Evolutionary conservation across 2,888 invertebrate genomes (phyloP), one percentile per base, ranked within the genome.

Genomic region (Hirudinaria manillensis): DNA sequence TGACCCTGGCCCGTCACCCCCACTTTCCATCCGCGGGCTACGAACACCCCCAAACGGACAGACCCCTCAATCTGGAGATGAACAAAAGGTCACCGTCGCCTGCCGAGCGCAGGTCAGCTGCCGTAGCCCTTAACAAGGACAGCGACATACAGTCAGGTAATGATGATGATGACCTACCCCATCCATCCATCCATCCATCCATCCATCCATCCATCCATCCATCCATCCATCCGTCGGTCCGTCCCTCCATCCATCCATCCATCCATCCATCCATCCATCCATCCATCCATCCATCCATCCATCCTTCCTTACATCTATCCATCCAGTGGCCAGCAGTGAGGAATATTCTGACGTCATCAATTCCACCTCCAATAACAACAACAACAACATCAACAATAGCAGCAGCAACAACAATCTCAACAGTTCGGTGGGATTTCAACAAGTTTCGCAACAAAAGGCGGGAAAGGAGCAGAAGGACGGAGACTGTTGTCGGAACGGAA

Each of bases 51-150:
- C 24, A 16, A 16, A 27, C 34, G n/a, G 70, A 70, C 45, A 7
- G 51, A n/a, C 70, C 70, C 10, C 29, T 70, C 16, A 70, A 70
- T 24, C 16, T 70, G 51, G 70, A 70, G 29, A 70, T 70, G 36
- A 68, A 27, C 68, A 68, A 68, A 21, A 34, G 34, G 68, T 32
- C 32, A 7, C 34, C 68, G 13, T 61, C 61, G 29, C 61, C 61
- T 61, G 61, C n/a, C 2, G 61, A 27, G 6, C 24, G 61, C 29
- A 24, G 61, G 24, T 29, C 29, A 7, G 19, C 29, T 29, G 61
- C 29, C 3, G 45, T 45, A 45, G 45, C 45, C 45, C 45, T 45
- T 16, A 61, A 61, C 61, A 61, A 61, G 61, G 61, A 61, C 61
- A 61, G 24, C 61, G 61, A 61, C 61, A 29, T 61, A 24, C 61